These are phyloP conservation scores for Cheilosia vernalis DNA, from an alignment of 2,888 invertebrate species.

Conservation along the genomic window DNA sequence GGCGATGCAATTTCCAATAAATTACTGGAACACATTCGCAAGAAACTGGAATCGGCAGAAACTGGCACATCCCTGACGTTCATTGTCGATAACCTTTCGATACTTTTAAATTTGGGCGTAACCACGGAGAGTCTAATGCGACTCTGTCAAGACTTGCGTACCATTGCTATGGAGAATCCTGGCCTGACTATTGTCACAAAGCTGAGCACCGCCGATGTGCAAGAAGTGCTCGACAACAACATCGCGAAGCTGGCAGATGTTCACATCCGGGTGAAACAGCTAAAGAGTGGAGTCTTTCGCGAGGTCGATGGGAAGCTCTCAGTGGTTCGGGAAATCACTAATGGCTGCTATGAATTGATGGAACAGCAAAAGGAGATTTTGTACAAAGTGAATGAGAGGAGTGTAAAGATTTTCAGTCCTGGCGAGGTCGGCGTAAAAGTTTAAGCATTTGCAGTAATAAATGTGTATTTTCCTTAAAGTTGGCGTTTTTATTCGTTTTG, in stretches of 20 bases:
- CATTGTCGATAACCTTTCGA: constrained; percentile 89
- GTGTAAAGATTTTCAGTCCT: constrained; percentile 89
- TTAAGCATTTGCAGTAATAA: constrained; percentile 74
- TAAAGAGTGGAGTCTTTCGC: constrained; percentile 89
- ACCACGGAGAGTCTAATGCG: constrained; percentile 79
- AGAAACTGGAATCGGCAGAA: constrained; percentile 75
- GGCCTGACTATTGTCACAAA: constrained; percentile 86
- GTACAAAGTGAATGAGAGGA: constrained; percentile 90
- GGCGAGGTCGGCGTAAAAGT: constrained; percentile 84
- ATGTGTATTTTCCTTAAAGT: constrained; percentile 60
- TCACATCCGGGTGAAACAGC: constrained; percentile 86
- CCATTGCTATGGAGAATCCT: constrained; percentile 77
- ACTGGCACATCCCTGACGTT: constrained; percentile 84
- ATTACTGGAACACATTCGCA: constrained; percentile 78
- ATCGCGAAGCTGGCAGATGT: constrained; percentile 87
- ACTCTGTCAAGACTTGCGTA: constrained; percentile 79
- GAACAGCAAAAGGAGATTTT: constrained; percentile 81
- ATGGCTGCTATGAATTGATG: constrained; percentile 78
- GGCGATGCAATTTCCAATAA: constrained; percentile 81
- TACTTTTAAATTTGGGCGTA: constrained; percentile 87
- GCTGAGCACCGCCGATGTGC: constrained; percentile 85
- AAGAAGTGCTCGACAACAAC: constrained; percentile 85
- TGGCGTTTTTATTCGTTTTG: background rate
- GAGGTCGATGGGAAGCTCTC: constrained; percentile 89
- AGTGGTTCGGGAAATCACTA: constrained; percentile 78